A percentile compares a stretch with the other conserved stretches of the same genome.
phyloP scores from a whole-genome alignment of 2,113 vertebrate species.

The Dendrocopos noguchii region DNA sequence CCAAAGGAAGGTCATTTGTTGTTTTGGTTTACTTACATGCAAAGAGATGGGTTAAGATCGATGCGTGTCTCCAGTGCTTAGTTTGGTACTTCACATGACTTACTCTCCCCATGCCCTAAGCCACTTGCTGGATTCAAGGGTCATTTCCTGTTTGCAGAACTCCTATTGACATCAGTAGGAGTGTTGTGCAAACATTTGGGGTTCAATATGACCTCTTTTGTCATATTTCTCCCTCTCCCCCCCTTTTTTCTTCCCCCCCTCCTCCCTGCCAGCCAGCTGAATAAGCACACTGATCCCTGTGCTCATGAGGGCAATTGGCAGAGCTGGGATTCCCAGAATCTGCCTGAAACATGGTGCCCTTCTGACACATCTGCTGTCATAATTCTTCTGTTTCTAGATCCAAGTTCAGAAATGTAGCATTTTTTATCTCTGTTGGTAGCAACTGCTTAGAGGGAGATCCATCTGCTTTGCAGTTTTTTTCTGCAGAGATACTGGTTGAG shows the following conservation, averaged over 20 bases:
- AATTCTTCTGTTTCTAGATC: background rate
- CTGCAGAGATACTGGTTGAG: background rate
- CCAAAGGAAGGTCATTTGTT: background rate
- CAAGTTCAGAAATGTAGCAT: background rate
- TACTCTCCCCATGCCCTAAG: background rate
- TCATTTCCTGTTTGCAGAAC: constrained; percentile 36
- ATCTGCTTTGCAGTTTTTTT: background rate
- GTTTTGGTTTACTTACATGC: background rate
- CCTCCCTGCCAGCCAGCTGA: background rate
- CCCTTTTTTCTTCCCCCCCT: too few species aligned
- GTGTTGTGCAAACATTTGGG: constrained; percentile 15
- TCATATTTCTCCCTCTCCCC: background rate
- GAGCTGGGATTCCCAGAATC: background rate
- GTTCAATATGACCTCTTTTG: background rate
- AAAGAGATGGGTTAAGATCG: background rate
- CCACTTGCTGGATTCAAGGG: background rate
- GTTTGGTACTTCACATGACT: background rate
- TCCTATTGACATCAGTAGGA: background rate
- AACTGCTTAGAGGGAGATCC: background rate
- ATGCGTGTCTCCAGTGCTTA: background rate
- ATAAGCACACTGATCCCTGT: background rate
- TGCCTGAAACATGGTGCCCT: background rate
- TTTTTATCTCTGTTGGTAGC: background rate
- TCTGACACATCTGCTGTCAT: background rate
- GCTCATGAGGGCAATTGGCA: rapidly evolving